Evolutionary conservation across 1,140 invertebrate species (phyloP).

Genomic region (Ooceraea biroi): DNA sequence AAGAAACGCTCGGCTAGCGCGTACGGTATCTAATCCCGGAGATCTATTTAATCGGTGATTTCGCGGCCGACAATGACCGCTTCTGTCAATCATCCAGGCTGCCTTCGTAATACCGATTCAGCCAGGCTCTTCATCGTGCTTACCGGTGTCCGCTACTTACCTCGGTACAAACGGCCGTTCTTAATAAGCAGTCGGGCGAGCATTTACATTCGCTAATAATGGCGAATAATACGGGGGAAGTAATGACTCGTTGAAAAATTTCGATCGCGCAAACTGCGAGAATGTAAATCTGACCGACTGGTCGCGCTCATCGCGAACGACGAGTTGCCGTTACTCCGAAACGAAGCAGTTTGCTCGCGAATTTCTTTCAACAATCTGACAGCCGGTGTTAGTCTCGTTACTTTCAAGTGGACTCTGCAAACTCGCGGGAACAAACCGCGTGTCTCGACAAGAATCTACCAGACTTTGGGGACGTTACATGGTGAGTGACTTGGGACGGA

Average conservation of each 20-base stretch:
- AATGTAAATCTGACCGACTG: too few relatives aligned
- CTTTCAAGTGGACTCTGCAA: constrained; percentile 5
- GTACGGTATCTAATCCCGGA: constrained; percentile 25
- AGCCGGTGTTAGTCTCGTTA: neutral
- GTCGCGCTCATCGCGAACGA: neutral
- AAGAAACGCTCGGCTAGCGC: constrained; percentile 17
- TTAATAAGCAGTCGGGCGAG: constrained; percentile 22
- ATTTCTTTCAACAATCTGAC: constrained; percentile 21
- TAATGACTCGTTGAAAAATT: neutral
- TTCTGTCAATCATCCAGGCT: constrained; percentile 51
- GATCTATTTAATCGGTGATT: constrained; percentile 49
- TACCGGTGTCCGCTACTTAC: constrained; percentile 26
- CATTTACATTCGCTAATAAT: constrained; percentile 26
- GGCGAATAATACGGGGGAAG: neutral
- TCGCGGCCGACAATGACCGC: constrained; percentile 47
- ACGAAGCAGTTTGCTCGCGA: constrained; percentile 6
- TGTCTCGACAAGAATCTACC: neutral
- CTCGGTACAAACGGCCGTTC: constrained; percentile 11
- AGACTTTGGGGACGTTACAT: neutral
- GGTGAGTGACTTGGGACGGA: neutral
- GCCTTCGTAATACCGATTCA: constrained; percentile 50
- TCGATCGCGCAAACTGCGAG: neutral
- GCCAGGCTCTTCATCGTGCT: constrained; percentile 22
- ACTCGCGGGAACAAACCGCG: neutral
- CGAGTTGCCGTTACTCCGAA: constrained; percentile 8